Evolutionary conservation across 1,140 invertebrate genomes (phyloP).

Genomic region (Aphaenogaster ashmeadi): DNA sequence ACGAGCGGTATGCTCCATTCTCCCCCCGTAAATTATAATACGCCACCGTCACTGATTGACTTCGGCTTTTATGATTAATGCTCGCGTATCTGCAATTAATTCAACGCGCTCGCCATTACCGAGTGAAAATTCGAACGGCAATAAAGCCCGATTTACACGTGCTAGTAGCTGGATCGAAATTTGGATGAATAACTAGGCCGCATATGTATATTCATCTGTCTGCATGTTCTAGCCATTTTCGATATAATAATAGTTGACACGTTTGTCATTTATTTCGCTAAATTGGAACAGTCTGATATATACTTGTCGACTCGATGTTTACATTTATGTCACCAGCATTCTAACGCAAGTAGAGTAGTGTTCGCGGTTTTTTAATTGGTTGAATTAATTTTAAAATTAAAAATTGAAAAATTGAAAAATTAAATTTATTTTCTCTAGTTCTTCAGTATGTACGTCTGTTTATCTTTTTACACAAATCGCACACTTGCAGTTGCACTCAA

Average conservation of each 20-base stretch:
- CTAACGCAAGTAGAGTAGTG: not conserved
- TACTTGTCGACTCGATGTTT: not conserved
- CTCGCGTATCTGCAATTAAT: slow-evolving; percentile 60
- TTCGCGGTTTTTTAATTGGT: not conserved
- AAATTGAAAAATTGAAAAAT: too few relatives aligned
- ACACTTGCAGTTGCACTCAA: not conserved
- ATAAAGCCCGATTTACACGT: slow-evolving; percentile 46
- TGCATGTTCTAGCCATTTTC: slow-evolving; percentile 1
- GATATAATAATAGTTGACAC: not conserved
- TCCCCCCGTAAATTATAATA: slow-evolving; percentile 58
- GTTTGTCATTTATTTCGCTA: not conserved
- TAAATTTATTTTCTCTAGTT: not conserved
- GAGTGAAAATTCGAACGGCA: slow-evolving; percentile 51
- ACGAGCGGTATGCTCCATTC: slow-evolving; percentile 47
- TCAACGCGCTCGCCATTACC: slow-evolving; percentile 45
- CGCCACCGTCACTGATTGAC: slow-evolving; percentile 60
- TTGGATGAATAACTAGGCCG: not conserved
- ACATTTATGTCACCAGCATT: not conserved
- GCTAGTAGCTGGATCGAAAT: not conserved
- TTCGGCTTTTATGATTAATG: slow-evolving; percentile 65
- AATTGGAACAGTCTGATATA: not conserved
- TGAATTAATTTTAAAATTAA: too few relatives aligned
- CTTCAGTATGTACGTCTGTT: not conserved
- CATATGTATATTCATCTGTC: slow-evolving; percentile 1
- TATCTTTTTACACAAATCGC: slow-evolving; percentile 7